Evolutionary conservation across 2,113 vertebrate genomes (phyloP).

Genomic region (Peromyscus leucopus): DNA sequence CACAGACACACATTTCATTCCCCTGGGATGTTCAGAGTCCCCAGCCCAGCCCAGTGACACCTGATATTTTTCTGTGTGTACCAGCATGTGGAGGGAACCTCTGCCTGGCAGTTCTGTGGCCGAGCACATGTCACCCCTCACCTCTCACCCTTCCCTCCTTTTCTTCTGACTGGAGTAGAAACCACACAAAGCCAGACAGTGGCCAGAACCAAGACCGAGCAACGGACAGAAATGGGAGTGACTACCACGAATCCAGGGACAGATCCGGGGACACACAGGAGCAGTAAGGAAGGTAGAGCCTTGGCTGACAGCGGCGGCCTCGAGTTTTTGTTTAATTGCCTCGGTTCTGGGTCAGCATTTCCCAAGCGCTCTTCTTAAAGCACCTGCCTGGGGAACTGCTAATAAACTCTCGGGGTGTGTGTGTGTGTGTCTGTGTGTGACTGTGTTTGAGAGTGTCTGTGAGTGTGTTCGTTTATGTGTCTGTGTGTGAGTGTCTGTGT

Average conservation of each 20-base stretch:
- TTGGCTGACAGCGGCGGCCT: not conserved
- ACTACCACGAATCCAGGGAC: not conserved
- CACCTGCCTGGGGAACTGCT: conserved; percentile 30
- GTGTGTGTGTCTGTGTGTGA: not conserved
- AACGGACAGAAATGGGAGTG: fast-evolving
- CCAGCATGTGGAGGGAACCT: not conserved
- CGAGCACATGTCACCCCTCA: not conserved
- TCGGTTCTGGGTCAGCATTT: not conserved
- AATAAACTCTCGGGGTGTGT: not conserved
- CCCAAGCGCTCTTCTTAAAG: not conserved
- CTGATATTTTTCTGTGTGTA: not conserved
- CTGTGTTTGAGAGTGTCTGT: not conserved
- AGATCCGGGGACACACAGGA: not conserved
- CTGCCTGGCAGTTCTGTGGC: not conserved
- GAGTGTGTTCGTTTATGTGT: not conserved
- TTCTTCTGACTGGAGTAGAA: conserved; percentile 20
- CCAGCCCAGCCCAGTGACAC: not conserved
- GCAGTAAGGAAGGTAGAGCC: conserved; percentile 29
- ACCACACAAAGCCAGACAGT: not conserved
- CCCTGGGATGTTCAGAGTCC: not conserved
- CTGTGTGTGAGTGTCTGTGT: not conserved
- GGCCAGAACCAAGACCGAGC: not conserved
- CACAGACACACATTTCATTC: not conserved
- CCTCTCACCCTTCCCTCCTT: not conserved
- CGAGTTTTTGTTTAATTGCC: conserved; percentile 11